Conservation (phyloP, 2,113 vertebrate species). For the Notechis scutatus region DNA sequence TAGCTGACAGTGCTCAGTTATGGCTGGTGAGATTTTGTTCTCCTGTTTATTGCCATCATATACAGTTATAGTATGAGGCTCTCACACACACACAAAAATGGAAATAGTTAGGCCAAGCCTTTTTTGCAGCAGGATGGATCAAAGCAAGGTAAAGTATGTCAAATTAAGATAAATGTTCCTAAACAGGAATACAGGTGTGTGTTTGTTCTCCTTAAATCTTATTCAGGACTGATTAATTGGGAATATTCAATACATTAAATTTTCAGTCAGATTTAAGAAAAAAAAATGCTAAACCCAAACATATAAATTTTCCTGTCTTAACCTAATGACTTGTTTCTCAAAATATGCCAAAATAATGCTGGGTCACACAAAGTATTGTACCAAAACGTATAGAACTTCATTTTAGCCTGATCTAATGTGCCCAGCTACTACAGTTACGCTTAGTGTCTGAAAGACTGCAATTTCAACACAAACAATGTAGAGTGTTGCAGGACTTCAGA, state of each 20-base stretch:
- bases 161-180: background rate
- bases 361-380: background rate
- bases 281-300: background rate
- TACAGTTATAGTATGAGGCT: background rate
- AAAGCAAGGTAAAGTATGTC: background rate
- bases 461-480: background rate
- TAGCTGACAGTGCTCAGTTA: background rate
- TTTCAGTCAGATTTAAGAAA: background rate
- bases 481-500: no score
- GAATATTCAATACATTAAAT: background rate
- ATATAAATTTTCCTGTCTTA: background rate
- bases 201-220: background rate
- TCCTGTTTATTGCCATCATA: background rate
- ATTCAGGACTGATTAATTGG: background rate
- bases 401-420: background rate
- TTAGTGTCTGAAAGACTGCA: background rate
- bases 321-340: background rate
- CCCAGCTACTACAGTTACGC: background rate
- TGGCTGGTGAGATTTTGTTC: background rate
- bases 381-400: background rate
- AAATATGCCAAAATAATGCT: background rate
- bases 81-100: background rate
- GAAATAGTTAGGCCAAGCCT: background rate
- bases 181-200: background rate
- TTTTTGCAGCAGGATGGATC: background rate